These are phyloP conservation scores for Alligator mississippiensis DNA, from an alignment of 2,113 vertebrate genomes.

Conservation along the genomic window DNA sequence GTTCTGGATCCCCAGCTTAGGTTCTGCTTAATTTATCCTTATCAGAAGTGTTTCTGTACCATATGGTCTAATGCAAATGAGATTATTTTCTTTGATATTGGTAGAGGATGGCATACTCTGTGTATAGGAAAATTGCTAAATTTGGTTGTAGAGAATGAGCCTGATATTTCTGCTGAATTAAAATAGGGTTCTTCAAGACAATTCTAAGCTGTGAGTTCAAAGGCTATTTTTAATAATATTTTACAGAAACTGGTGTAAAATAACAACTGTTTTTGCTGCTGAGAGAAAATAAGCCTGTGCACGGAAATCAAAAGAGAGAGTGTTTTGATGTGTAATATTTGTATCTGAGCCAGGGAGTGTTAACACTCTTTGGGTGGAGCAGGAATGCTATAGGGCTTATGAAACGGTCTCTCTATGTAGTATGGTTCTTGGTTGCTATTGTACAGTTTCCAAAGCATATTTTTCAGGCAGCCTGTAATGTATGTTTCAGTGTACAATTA, in stretches of 20 bases:
- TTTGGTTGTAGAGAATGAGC: neutral
- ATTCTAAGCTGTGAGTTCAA: neutral
- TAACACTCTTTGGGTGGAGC: constrained; percentile 73
- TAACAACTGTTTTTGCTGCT: constrained; percentile 20
- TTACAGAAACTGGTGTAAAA: neutral
- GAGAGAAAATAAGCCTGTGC: constrained; percentile 26
- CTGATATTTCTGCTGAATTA: neutral
- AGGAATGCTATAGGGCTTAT: constrained; percentile 59
- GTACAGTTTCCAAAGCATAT: constrained; percentile 24
- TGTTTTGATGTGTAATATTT: constrained; percentile 68
- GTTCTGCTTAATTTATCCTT: neutral
- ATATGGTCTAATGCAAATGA: neutral
- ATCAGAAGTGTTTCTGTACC: neutral
- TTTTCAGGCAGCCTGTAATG: neutral
- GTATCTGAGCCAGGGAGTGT: constrained; percentile 58
- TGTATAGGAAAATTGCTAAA: neutral
- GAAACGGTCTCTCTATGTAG: constrained; percentile 50
- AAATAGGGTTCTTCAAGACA: neutral
- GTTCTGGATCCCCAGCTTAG: neutral
- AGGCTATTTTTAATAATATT: neutral
- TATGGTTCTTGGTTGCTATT: constrained; percentile 23
- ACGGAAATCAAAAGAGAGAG: constrained; percentile 50
- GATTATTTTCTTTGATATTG: neutral
- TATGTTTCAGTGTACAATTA: neutral
- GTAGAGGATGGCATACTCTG: neutral